Evolutionary conservation across 2,113 vertebrate species (phyloP), one percentile per base, ranked within the genome.

Genomic region (Elanus axillaris): DNA sequence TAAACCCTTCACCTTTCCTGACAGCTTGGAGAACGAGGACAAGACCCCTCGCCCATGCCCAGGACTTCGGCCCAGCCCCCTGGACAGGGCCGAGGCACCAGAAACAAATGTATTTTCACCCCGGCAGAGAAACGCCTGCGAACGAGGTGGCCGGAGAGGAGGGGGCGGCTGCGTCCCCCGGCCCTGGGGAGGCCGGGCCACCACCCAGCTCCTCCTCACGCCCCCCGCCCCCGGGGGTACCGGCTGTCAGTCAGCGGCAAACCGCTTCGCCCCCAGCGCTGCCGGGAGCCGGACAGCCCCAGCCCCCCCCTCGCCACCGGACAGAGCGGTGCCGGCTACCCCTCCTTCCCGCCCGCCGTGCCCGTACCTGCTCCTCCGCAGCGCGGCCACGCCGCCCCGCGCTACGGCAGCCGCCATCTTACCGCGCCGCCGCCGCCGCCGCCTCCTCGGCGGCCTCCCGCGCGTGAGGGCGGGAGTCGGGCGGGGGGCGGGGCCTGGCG

Each of bases 341-440:
- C 45, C 8, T 20, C 9, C 45, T 4, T 47, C 36, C 13, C 27
- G 29, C 32, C 23, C 4, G 59, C 45, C 16, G 2, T 5, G 10
- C 5, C 56, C 59, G 16, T 97, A 98, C 98, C 98, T 97, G 96
- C 59, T 95, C 81, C 91, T 60, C 74, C 75, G 45, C 40, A 64
- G 47, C 26, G 11, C 55, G 4, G 60, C 52, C 21, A 43, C 40
- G 2, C 60, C 48, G 11, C 85, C n/a, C n/a, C n/a, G n/a, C n/a
- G n/a, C n/a, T n/a, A n/a, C n/a, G n/a, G n/a, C n/a, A n/a, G n/a
- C n/a, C n/a, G n/a, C n/a, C n/a, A n/a, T n/a, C n/a, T n/a, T n/a
- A n/a, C n/a, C n/a, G n/a, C n/a, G n/a, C n/a, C n/a, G n/a, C n/a
- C n/a, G n/a, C n/a, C n/a, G n/a, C n/a, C n/a, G n/a, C n/a, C n/a